Evolutionary conservation across 2,113 vertebrate genomes (phyloP), one percentile per base, ranked within the genome.

Genomic region (Sorex fumeus): DNA sequence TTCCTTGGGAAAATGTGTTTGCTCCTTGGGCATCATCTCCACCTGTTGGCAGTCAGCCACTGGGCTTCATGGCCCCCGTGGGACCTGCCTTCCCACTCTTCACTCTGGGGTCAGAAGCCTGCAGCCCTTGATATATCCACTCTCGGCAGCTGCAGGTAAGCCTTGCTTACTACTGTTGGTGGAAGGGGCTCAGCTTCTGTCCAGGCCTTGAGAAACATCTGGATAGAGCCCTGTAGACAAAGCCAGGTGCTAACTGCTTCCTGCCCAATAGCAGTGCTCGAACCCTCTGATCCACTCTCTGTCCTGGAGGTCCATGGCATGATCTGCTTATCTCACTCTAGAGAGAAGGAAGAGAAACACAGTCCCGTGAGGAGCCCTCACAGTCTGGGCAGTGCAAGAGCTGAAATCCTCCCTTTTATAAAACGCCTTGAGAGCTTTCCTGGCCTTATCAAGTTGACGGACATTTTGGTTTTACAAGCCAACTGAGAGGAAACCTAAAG

Each of bases 191-290:
- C 83, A 67, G 60, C 27, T 60, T 10, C 16, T 43, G 50, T 81
- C 57, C 50, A 3, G 2, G 45, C 47, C n/a, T 6, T 1, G 50
- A 1, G 30, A 21, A 69, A 27, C 30, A 74, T 78, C 47, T 43
- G 84, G 15, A 69, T 71, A 32, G 7, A 27, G 10, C 11, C 15
- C 27, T 64, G 40, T 62, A 79, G 79, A 82, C 70, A 85, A 43
- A 90, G 28, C 45, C 83, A 88, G 67, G 87, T 27, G 60, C 79
- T 60, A 45, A 70, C 70, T 83, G n/a, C 43, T 88, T 93, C 78
- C 71, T 79, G 21, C 27, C 30, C 7, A 9, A 36, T 12, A 64
- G 75, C 21, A 8, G 21, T 1, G 6, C 60, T 88, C 43, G 64
- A 8, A 92, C 75, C 23, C 27, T 69, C 30, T 28, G 13, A 40